A percentile compares a stretch with the other conserved stretches of the same genome.
These are phyloP conservation scores for Colletes latitarsis DNA, from an alignment of 1,140 invertebrate genomes.

Conservation along the genomic window DNA sequence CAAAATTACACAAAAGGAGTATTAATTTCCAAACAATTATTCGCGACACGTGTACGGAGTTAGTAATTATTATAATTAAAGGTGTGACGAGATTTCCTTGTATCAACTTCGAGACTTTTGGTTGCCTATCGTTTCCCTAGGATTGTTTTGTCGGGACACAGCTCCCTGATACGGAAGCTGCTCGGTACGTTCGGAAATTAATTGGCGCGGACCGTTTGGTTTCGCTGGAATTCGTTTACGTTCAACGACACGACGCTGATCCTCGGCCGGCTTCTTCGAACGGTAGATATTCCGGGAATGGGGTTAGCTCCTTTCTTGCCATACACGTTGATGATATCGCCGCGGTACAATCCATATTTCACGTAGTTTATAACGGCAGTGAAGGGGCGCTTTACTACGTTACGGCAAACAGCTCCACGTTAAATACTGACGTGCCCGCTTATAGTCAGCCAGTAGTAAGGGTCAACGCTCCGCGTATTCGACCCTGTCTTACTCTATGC, in stretches of 20 bases:
- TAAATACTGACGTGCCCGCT: conserved; percentile 59
- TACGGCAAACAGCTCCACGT: conserved; percentile 65
- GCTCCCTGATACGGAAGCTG: neutral
- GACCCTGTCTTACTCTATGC: conserved; percentile 34
- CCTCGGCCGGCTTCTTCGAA: conserved; percentile 45
- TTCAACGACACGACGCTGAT: conserved; percentile 37
- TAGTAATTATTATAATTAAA: neutral
- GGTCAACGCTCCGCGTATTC: conserved; percentile 66
- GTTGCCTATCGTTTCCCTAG: neutral
- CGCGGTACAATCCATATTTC: conserved; percentile 64
- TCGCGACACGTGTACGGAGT: too few relatives aligned
- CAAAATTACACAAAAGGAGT: too few relatives aligned
- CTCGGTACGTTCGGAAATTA: neutral
- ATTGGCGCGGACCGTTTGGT: neutral
- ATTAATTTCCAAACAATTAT: too few relatives aligned
- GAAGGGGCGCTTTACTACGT: conserved; percentile 44
- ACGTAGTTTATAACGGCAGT: conserved; percentile 67
- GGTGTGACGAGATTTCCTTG: neutral
- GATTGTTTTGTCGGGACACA: too few relatives aligned
- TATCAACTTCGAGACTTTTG: neutral
- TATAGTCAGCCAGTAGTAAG: conserved; percentile 51
- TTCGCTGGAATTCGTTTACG: conserved; percentile 20
- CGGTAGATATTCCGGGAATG: conserved; percentile 58
- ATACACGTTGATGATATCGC: conserved; percentile 66
- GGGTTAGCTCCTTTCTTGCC: conserved; percentile 65